Evolutionary conservation across 2,797 vertebrate genomes (phyloP), one percentile per base, ranked within the genome.

Genomic region (Buphagus erythrorhynchus): DNA sequence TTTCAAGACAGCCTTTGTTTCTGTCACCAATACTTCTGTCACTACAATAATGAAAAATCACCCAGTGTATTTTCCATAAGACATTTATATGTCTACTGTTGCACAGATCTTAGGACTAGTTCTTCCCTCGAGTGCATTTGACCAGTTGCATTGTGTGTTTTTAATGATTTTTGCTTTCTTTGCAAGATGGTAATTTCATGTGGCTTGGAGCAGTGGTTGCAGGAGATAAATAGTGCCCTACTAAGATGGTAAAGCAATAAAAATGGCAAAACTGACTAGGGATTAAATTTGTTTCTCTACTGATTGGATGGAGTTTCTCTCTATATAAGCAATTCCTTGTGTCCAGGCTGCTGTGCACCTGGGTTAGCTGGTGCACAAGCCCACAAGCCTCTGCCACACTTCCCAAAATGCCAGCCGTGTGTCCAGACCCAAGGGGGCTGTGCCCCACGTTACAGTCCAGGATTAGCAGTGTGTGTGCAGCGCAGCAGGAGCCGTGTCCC

Each of bases 351-450:
- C 35, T 48, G 40, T 67, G 40, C 43, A 31, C 3, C 18, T 45
- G n/a, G 6, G 5, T 73, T 59, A 58, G 54, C 63, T 20, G 9
- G 38, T 28, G 45, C 36, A 33, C 45, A 29, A 76, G 40, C 16
- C 36, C 0, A 0, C 55, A 40, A 58, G 16, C 29, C 66, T 67
- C 48, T 18, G 24, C 17, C 35, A 43, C 6, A 1, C 10, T 62
- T 75, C 51, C 10, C 28, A 45, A 48, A 67, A 52, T 2, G 1
- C 28, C 52, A 65, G 14, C n/a, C 6, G 8, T 4, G 20, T 38
- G 26, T 71, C 10, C 55, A 36, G 54, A 28, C 43, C 46, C 36
- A 7, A 10, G 16, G 26, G 29, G 40, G 13, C 51, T 81, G 19
- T 49, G 21, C 20, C n/a, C 62, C 25, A 28, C 16, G 5, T 57